These are phyloP conservation scores for Megaptera novaeangliae DNA, from an alignment of 2,113 vertebrate species.

Conservation along the genomic window DNA sequence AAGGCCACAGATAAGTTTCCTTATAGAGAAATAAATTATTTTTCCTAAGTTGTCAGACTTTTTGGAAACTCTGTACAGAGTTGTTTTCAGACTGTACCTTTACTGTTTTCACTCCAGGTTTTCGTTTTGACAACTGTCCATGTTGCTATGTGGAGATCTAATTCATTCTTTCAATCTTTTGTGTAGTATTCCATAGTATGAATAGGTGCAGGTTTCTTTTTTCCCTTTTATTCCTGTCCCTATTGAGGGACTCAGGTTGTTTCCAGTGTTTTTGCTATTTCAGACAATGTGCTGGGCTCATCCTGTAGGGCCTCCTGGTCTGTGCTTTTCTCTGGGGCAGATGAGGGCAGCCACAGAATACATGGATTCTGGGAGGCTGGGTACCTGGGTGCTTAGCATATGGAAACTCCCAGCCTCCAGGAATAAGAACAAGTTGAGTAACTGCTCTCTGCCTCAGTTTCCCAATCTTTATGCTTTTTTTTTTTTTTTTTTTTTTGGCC, in stretches of 20 bases:
- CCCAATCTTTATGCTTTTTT: not conserved
- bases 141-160: accelerated
- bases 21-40: not conserved
- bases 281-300: not conserved
- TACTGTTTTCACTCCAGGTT: not conserved
- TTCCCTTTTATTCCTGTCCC: not conserved
- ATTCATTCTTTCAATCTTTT: not conserved
- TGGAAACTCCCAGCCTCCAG: not conserved
- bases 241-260: not conserved
- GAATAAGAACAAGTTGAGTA: not conserved
- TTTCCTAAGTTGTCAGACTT: not conserved
- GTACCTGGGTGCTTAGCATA: too few species aligned
- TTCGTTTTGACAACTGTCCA: not conserved
- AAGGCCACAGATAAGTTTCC: not conserved
- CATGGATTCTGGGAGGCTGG: not conserved
- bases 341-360: not conserved
- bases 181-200: not conserved
- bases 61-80: not conserved
- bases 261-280: not conserved
- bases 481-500: not conserved
- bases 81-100: not conserved
- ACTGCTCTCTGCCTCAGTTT: not conserved
- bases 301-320: not conserved
- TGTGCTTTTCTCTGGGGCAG: not conserved
- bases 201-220: not conserved